Evolutionary conservation across 2,797 vertebrate genomes (phyloP), one percentile per base, ranked within the genome.

Genomic region (Champsocephalus gunnari): DNA sequence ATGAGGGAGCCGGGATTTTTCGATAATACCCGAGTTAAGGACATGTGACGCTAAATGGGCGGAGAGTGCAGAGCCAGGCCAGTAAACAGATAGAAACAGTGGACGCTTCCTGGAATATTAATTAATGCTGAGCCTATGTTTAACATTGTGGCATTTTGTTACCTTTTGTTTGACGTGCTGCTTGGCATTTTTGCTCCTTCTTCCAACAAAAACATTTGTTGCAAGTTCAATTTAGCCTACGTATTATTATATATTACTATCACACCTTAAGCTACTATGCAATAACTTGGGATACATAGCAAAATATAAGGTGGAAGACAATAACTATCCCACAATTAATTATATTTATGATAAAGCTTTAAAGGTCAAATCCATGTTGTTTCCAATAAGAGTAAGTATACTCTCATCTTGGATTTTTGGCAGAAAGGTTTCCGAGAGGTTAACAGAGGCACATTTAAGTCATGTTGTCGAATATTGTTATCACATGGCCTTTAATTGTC

Each of bases 11-110:
- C 12, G 63, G 68, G 75, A 59, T 79, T 80, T 80, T 59, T 66
- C 55, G 58, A 54, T 81, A 74, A 86, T 62, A 67, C 77, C 71
- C 69, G 75, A 77, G 47, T 62, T 66, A 44, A 72, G 5, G 28
- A 49, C 45, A 0, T 34, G 77, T 85, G 90, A 90, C 80, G 84
- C 80, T 2, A 16, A 0, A 16, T 24, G 82, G 87, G 89, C 81
- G 87, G 84, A 54, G 79, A 76, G 4, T 38, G 63, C 12, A n/a
- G 45, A 17, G 73, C 44, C 45, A 6, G 19, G 34, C 6, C 53
- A 0, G 41, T 50, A 55, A 59, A 71, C 80, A 56, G 4, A 61
- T 1, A 50, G n/a, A 32, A 7, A 17, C 14, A n/a, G 19, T 11
- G 12, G 5, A 58, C 5, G 17, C 68, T 12, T 58, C 47, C 21